A percentile compares a stretch with the other conserved stretches of the same genome.
phyloP scores from a whole-genome alignment of 2,113 vertebrate genomes.

The Beaufortia kweichowensis region DNA sequence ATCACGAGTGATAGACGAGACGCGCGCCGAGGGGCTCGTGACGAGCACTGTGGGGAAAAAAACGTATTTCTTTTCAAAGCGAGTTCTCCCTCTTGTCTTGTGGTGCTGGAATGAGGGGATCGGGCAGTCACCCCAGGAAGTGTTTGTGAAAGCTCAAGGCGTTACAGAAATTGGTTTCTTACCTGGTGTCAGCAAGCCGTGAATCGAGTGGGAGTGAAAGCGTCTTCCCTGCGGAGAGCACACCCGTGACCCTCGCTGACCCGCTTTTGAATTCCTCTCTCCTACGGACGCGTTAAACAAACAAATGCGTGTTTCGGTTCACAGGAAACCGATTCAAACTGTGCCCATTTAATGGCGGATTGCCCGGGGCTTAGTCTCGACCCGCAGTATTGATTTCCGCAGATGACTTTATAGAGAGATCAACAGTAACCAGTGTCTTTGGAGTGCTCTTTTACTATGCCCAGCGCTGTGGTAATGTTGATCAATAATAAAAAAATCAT shows the following conservation, averaged over 20 bases:
- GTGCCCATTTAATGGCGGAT: slow-evolving; percentile 19
- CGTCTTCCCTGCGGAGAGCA: slow-evolving; percentile 30
- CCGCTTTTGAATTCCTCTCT: slow-evolving; percentile 23
- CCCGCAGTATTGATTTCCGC: slow-evolving; percentile 34
- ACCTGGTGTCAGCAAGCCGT: slow-evolving; percentile 30
- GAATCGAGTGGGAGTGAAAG: slow-evolving; percentile 42
- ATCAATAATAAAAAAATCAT: slow-evolving; percentile 41
- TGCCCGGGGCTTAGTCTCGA: slow-evolving; percentile 24
- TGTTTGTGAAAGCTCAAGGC: slow-evolving; percentile 48
- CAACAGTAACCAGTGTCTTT: slow-evolving; percentile 21
- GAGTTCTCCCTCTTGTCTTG: slow-evolving; percentile 36
- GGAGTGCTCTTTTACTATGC: slow-evolving; percentile 33
- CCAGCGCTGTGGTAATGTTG: slow-evolving; percentile 33
- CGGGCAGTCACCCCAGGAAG: slow-evolving; percentile 48
- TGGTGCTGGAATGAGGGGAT: slow-evolving; percentile 40
- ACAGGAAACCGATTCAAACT: slow-evolving; percentile 4
- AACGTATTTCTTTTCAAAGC: slow-evolving; percentile 26
- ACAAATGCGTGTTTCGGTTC: slow-evolving; percentile 16
- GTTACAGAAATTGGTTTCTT: slow-evolving; percentile 50
- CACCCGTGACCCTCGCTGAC: slow-evolving; percentile 5
- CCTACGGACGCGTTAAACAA: slow-evolving; percentile 34
- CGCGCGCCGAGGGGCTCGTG: slow-evolving; percentile 38
- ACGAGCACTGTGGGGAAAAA: slow-evolving; percentile 16
- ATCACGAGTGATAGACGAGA: slow-evolving; percentile 60
- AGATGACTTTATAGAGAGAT: slow-evolving; percentile 45